These are phyloP conservation scores for Calliopsis andreniformis DNA, from an alignment of 1,140 invertebrate species.

Conservation along the genomic window DNA sequence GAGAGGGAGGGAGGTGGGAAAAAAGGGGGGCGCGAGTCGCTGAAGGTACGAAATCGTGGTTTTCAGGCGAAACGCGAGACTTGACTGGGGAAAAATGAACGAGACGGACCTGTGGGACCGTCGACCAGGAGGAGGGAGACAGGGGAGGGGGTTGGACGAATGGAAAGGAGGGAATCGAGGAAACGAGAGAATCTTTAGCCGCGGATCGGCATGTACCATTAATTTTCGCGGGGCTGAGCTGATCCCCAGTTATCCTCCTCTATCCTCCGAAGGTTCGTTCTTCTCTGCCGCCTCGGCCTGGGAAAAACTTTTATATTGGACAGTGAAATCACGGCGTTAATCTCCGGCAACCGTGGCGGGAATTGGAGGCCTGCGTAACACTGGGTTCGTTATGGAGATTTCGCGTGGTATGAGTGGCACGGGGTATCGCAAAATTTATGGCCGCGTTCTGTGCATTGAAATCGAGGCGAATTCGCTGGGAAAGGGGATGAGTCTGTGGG, in stretches of 20 bases:
- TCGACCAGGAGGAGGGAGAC: background rate
- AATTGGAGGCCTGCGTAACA: constrained; percentile 27
- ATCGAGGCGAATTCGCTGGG: background rate
- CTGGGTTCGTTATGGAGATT: constrained; percentile 39
- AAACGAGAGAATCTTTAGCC: constrained; percentile 54
- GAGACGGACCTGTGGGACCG: background rate
- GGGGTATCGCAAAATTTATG: constrained; percentile 14
- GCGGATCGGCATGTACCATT: constrained; percentile 63
- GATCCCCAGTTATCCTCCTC: constrained; percentile 17
- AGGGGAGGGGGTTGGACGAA: background rate
- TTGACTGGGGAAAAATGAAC: background rate
- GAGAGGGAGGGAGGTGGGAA: too few relatives aligned
- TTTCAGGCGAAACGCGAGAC: background rate
- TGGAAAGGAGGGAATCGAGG: constrained; percentile 21
- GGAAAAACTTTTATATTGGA: constrained; percentile 65
- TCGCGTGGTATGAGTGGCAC: background rate
- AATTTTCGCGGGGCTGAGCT: constrained; percentile 42
- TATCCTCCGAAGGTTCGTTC: background rate
- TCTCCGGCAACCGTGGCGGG: constrained; percentile 39
- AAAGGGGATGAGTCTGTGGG: too few relatives aligned
- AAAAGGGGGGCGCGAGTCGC: background rate
- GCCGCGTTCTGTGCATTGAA: too few relatives aligned
- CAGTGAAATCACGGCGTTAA: constrained; percentile 64
- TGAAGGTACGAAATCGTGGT: background rate
- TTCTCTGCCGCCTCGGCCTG: background rate